These are phyloP conservation scores for Habropoda laboriosa DNA, from an alignment of 1,140 invertebrate genomes.

Conservation along the genomic window DNA sequence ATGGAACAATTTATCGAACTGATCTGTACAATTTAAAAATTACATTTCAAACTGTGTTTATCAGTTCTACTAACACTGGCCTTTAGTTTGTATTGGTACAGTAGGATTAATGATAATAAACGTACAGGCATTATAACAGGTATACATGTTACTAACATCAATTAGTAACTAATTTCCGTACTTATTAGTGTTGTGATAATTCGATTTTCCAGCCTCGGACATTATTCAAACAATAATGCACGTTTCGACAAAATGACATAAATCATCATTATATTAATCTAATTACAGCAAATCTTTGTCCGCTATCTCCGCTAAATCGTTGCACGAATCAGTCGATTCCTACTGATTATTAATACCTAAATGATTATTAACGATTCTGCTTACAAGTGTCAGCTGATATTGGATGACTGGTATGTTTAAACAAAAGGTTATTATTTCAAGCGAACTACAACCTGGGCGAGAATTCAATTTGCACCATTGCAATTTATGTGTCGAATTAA, in stretches of 20 bases:
- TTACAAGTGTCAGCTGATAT: neutral
- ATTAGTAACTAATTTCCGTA: neutral
- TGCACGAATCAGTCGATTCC: neutral
- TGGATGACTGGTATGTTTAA: neutral
- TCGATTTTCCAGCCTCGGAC: neutral
- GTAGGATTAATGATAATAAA: neutral
- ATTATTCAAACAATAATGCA: neutral
- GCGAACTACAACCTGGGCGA: neutral
- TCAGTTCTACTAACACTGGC: too few relatives aligned
- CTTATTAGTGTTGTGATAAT: neutral
- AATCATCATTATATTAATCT: neutral
- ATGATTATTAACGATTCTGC: conserved; percentile 33
- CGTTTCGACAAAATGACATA: neutral
- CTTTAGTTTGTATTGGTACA: neutral
- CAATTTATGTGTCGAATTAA: conserved; percentile 10
- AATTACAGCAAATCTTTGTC: neutral
- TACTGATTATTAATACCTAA: conserved; percentile 10
- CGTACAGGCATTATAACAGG: too few relatives aligned
- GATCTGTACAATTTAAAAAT: too few relatives aligned
- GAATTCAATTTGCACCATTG: conserved; percentile 19
- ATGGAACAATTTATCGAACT: too few relatives aligned
- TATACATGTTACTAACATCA: neutral
- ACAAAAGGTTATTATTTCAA: conserved; percentile 35
- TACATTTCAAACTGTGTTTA: too few relatives aligned
- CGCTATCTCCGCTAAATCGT: neutral